Evolutionary conservation across 1,140 invertebrate species (phyloP).

Genomic region (Bombus superbus): DNA sequence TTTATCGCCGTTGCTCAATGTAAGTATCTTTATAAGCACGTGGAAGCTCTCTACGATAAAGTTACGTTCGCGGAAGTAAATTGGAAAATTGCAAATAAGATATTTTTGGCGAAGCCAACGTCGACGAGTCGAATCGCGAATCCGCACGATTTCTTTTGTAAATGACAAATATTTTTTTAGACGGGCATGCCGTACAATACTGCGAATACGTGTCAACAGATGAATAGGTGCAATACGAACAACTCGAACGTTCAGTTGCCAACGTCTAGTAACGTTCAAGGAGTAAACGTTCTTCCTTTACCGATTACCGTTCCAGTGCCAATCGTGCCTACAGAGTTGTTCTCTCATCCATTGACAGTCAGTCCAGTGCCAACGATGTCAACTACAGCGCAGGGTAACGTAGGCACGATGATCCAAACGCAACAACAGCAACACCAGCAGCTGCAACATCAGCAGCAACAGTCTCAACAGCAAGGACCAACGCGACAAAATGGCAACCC

Average conservation of each 20-base stretch:
- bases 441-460: conserved; percentile 59
- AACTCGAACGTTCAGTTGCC: conserved; percentile 72
- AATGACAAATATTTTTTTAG: conserved; percentile 59
- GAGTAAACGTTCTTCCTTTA: conserved; percentile 74
- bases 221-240: conserved; percentile 69
- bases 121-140: too few relatives aligned
- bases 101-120: too few relatives aligned
- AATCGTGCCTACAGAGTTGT: conserved; percentile 76
- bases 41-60: too few relatives aligned
- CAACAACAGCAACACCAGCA: conserved; percentile 66
- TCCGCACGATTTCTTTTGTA: neutral
- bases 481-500: conserved; percentile 64
- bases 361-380: conserved; percentile 52
- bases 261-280: conserved; percentile 66
- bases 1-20: conserved; percentile 86
- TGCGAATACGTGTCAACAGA: conserved; percentile 69
- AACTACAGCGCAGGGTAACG: conserved; percentile 62
- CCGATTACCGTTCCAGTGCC: conserved; percentile 76
- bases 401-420: conserved; percentile 69
- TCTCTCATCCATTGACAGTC: conserved; percentile 72
- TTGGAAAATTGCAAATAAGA: too few relatives aligned
- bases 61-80: rapidly evolving
- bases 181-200: conserved; percentile 75
- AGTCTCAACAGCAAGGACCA: conserved; percentile 53
- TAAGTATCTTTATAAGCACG: conserved; percentile 71